A percentile compares a stretch with the other conserved stretches of the same genome.
Conservation (phyloP, 2,888 invertebrate genomes). For the Hypena proboscidalis region DNA sequence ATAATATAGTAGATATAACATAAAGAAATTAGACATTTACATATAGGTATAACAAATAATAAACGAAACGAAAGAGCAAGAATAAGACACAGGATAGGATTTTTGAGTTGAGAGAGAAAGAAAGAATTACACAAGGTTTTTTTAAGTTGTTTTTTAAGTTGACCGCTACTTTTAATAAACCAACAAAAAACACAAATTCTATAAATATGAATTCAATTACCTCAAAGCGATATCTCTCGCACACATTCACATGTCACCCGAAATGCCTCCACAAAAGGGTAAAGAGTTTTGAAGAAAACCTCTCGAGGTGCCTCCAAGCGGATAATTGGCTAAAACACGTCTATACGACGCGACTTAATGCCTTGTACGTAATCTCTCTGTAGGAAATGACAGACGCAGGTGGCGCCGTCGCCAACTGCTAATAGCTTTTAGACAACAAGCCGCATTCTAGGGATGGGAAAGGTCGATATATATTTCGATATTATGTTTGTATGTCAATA, state of each 20-base stretch:
- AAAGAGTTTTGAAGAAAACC: constrained; percentile 4
- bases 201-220: too few relatives aligned
- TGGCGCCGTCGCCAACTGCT: constrained; percentile 62
- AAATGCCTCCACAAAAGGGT: constrained; percentile 4
- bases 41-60: too few relatives aligned
- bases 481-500: background rate
- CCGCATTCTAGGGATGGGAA: constrained; percentile 58
- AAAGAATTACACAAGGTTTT: too few relatives aligned
- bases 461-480: constrained; percentile 9
- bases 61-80: too few relatives aligned
- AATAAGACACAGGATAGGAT: too few relatives aligned
- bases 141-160: too few relatives aligned
- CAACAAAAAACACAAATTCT: too few relatives aligned
- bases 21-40: too few relatives aligned
- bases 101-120: too few relatives aligned
- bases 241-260: background rate
- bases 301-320: constrained; percentile 13
- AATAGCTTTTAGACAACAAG: constrained; percentile 33
- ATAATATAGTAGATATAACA: too few relatives aligned
- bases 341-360: constrained; percentile 50
- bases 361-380: constrained; percentile 74
- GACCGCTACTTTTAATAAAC: too few relatives aligned
- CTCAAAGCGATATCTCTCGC: too few relatives aligned
- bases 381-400: constrained; percentile 79
- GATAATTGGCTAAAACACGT: constrained; percentile 51